phyloP scores from a whole-genome alignment of 2,797 vertebrate species.

The Apogon hyalosoma region DNA sequence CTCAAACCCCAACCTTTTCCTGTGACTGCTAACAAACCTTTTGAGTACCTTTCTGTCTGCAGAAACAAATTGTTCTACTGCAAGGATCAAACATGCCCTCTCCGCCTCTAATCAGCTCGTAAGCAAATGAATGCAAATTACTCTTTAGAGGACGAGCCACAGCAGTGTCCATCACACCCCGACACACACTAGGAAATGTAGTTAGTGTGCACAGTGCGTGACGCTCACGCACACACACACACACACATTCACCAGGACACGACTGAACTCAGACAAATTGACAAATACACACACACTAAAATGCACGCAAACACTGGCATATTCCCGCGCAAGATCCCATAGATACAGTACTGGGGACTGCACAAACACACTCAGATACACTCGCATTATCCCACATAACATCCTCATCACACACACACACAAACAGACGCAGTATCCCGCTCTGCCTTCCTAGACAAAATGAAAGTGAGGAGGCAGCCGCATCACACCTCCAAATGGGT shows the following conservation, averaged over 20 bases:
- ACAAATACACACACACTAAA: constrained; percentile 19
- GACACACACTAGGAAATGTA: constrained; percentile 57
- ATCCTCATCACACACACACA: constrained; percentile 21
- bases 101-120: constrained; percentile 64
- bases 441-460: constrained; percentile 64
- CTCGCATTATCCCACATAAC: constrained; percentile 37
- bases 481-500: constrained; percentile 80
- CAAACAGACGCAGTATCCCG: constrained; percentile 35
- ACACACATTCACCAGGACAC: constrained; percentile 14
- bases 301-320: background rate
- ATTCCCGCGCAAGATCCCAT: background rate
- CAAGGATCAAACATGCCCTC: constrained; percentile 57
- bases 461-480: constrained; percentile 72
- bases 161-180: constrained; percentile 65
- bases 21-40: constrained; percentile 9
- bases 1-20: constrained; percentile 15
- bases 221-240: constrained; percentile 7
- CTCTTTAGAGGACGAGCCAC: constrained; percentile 66
- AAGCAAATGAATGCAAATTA: constrained; percentile 74
- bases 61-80: constrained; percentile 43
- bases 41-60: constrained; percentile 23
- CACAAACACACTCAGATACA: constrained; percentile 11
- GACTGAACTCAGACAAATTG: constrained; percentile 29
- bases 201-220: constrained; percentile 54
- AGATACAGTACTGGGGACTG: constrained; percentile 6